These are phyloP conservation scores for Tinea pellionella DNA, from an alignment of 2,888 invertebrate genomes.

Conservation along the genomic window DNA sequence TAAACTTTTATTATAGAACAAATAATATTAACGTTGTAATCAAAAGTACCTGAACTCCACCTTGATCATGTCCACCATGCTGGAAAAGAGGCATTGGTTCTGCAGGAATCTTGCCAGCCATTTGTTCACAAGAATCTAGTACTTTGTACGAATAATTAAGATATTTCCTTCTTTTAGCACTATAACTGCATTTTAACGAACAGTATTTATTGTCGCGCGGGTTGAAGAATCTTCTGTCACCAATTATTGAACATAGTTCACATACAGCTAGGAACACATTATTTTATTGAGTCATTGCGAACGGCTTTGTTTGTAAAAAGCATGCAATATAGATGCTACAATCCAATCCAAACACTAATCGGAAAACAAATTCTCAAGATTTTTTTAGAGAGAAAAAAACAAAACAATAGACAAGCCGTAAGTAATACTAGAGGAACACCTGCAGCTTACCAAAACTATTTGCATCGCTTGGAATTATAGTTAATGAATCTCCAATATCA, in stretches of 20 bases:
- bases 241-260: conserved; percentile 55
- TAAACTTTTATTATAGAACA: neutral
- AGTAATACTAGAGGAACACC: too few relatives aligned
- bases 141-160: conserved; percentile 53
- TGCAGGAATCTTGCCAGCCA: conserved; percentile 59
- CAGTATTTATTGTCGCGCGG: conserved; percentile 51
- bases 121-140: conserved; percentile 60
- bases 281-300: conserved; percentile 17
- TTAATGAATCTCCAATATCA: conserved; percentile 72
- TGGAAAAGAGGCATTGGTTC: conserved; percentile 61
- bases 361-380: too few relatives aligned
- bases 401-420: too few relatives aligned
- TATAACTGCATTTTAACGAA: conserved; percentile 47
- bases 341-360: too few relatives aligned
- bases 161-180: conserved; percentile 36
- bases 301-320: too few relatives aligned
- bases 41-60: conserved; percentile 43
- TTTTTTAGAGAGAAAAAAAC: too few relatives aligned
- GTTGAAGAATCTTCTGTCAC: conserved; percentile 51
- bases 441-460: conserved; percentile 85
- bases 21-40: neutral
- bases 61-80: conserved; percentile 49
- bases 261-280: conserved; percentile 41
- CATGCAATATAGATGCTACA: too few relatives aligned
- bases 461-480: conserved; percentile 87